Base-by-base conservation (phyloP, 2,888 invertebrate genomes). In the Chrysodeixis includens region DNA sequence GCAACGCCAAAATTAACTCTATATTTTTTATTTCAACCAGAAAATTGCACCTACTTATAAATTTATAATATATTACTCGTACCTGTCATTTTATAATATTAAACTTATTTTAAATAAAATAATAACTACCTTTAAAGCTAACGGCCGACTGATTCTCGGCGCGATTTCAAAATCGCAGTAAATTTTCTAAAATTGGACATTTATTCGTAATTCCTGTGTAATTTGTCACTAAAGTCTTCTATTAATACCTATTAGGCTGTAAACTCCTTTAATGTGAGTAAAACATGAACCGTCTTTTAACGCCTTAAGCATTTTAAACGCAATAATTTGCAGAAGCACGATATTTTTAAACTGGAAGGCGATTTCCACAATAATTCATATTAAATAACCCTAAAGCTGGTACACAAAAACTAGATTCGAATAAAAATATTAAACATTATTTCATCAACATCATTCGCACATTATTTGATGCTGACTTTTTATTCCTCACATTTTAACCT, bases 281-380 rank as follows among this genome's bases (percentile, higher is more conserved):
- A 46, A 73, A 62, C 76, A 76, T 76, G 62, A 66, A 74, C 30
- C 12, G 18, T n/a, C 4, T 10, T n/a, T 0, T 62, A 70, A 60
- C 70, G 77, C 78, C 80, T 78, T 44, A n/a, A 14, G 8, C 6
- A 60, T 76, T 54, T 52, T 30, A 35, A 66, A 32, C 52, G 77
- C 78, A 76, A 78, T 65, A 53, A 62, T 56, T 66, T 20, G 18
- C 64, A 72, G n/a, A 6, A 46, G 0, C 8, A 20, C 9, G 46
- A 10, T 49, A 49, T 10, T 49, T 49, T 20, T 26, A 40, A 32
- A 57, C n/a, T 49, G 44, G 26, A 30, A 4, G 22, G 20, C n/a
- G 32, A 6, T 16, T 10, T 30, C 46, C 55, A 18, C 20, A 0
- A 10, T 16, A 18, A 18, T 46, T 1, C 44, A 44, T n/a, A 16